Conservation (phyloP, 2,797 vertebrate genomes). For the Discoglossus pictus region DNA sequence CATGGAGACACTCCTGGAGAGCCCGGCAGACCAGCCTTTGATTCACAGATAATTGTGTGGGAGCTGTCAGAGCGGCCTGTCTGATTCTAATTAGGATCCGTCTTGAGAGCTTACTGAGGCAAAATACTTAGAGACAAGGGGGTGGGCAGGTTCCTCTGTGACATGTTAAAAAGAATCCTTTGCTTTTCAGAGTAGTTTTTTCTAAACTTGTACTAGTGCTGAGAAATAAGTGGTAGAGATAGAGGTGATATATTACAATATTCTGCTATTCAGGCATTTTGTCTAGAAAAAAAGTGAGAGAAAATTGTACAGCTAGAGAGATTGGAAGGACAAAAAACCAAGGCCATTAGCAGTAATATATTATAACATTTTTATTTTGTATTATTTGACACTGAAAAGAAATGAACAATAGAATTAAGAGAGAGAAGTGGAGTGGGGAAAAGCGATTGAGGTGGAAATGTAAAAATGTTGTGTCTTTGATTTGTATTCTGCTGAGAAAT, state of each 20-base stretch:
- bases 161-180: conserved; percentile 19
- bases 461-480: neutral
- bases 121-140: conserved; percentile 46
- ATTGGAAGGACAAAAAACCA: no score
- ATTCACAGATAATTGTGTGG: conserved; percentile 55
- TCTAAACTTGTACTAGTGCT: conserved; percentile 5
- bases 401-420: no score
- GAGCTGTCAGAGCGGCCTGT: conserved; percentile 55
- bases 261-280: no score
- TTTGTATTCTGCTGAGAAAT: neutral
- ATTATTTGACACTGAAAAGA: neutral
- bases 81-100: conserved; percentile 57
- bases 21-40: conserved; percentile 53
- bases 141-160: conserved; percentile 32
- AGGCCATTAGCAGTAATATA: neutral
- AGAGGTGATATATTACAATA: neutral
- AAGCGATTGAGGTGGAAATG: neutral
- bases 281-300: no score
- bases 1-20: conserved; percentile 41
- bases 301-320: no score
- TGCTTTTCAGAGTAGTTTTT: conserved; percentile 18
- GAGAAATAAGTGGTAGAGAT: neutral
- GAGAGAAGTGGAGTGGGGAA: neutral
- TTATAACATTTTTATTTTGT: neutral
- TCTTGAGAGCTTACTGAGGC: conserved; percentile 55